phyloP scores from a whole-genome alignment of 2,888 invertebrate species.

The Harpalus rubripes region DNA sequence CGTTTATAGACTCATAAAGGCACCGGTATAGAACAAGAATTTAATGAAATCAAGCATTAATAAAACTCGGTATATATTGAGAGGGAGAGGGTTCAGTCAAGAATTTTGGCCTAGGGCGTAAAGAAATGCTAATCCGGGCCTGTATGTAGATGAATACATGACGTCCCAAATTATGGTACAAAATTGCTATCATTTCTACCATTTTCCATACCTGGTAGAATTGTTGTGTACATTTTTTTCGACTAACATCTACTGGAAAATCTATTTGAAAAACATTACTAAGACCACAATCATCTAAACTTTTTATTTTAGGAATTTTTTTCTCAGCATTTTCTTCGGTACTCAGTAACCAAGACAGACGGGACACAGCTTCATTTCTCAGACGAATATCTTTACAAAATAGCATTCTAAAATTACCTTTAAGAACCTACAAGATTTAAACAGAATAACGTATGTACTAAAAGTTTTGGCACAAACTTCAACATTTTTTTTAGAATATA shows the following conservation, averaged over 20 bases:
- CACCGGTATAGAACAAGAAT: too few relatives aligned
- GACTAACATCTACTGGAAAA: slow-evolving; percentile 74
- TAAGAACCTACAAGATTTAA: slow-evolving; percentile 74
- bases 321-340: slow-evolving; percentile 76
- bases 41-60: too few relatives aligned
- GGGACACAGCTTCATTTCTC: slow-evolving; percentile 78
- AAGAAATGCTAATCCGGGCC: too few relatives aligned
- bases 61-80: too few relatives aligned
- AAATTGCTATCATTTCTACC: not conserved
- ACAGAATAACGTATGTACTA: too few relatives aligned
- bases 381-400: slow-evolving; percentile 76
- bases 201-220: slow-evolving; percentile 75
- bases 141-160: too few relatives aligned
- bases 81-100: too few relatives aligned
- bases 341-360: slow-evolving; percentile 79
- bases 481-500: too few relatives aligned
- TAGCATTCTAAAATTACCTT: slow-evolving; percentile 78
- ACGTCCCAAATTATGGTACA: not conserved
- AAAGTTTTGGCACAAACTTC: too few relatives aligned
- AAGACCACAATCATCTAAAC: slow-evolving; percentile 77
- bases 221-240: slow-evolving; percentile 72
- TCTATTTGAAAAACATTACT: slow-evolving; percentile 76
- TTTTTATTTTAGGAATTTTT: slow-evolving; percentile 78
- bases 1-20: too few relatives aligned
- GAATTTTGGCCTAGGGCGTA: too few relatives aligned